phyloP scores from a whole-genome alignment of 2,888 invertebrate genomes.

The Amiota minor region DNA sequence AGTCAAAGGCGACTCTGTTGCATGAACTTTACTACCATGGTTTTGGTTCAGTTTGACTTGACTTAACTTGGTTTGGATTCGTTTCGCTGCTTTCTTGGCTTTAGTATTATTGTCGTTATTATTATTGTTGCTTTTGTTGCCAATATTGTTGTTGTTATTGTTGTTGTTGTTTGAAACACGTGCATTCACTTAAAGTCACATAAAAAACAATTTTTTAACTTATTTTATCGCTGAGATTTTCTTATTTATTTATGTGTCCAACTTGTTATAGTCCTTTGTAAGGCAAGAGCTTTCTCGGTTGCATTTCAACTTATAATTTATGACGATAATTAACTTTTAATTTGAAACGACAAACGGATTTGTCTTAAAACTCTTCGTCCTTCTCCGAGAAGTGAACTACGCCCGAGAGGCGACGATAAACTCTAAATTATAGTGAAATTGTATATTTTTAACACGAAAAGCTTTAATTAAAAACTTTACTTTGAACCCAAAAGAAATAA shows the following conservation, averaged over 20 bases:
- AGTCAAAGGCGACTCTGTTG: too few relatives aligned
- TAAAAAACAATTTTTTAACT: slow-evolving; percentile 43
- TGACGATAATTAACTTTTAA: slow-evolving; percentile 21
- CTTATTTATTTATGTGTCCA: slow-evolving; percentile 6
- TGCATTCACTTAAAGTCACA: slow-evolving; percentile 57
- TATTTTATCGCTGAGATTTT: slow-evolving; percentile 17
- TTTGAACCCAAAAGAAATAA: not conserved
- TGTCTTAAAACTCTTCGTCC: too few relatives aligned
- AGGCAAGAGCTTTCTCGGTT: not conserved
- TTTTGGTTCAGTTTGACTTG: not conserved
- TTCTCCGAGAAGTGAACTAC: too few relatives aligned
- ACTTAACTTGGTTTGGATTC: not conserved
- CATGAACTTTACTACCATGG: not conserved
- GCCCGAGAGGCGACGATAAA: not conserved
- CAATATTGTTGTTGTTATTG: slow-evolving; percentile 15
- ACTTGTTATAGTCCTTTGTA: not conserved
- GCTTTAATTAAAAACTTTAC: not conserved
- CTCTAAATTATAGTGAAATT: not conserved
- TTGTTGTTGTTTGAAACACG: slow-evolving; percentile 48
- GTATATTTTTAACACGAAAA: not conserved
- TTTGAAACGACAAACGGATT: not conserved
- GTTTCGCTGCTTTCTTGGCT: too few relatives aligned
- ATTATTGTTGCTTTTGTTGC: not conserved
- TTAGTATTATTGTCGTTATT: too few relatives aligned
- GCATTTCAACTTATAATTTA: slow-evolving; percentile 20